A percentile compares a stretch with the other conserved stretches of the same genome.
phyloP scores from a whole-genome alignment of 2,888 invertebrate genomes.

The Alloscopus bannaensis region DNA sequence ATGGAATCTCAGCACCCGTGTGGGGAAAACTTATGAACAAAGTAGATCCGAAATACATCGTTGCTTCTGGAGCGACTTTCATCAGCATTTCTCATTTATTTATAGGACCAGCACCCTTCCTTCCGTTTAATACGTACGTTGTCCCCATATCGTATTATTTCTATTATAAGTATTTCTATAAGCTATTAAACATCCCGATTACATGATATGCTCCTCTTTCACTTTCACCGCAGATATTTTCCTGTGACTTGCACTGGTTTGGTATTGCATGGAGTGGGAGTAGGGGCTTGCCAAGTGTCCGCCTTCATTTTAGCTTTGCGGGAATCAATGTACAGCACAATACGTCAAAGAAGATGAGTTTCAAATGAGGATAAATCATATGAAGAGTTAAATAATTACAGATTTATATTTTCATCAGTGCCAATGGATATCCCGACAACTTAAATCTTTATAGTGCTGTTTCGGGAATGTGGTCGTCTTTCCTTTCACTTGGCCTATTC shows the following conservation, averaged over 20 bases:
- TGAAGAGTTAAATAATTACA: neutral
- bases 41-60: constrained; percentile 82
- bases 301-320: constrained; percentile 90
- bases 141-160: neutral
- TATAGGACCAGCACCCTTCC: constrained; percentile 88
- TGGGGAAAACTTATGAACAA: constrained; percentile 90
- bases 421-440: constrained; percentile 86
- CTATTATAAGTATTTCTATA: neutral
- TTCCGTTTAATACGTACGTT: constrained; percentile 80
- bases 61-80: constrained; percentile 81
- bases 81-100: constrained; percentile 83
- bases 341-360: neutral
- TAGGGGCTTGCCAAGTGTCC: constrained; percentile 89
- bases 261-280: constrained; percentile 88
- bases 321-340: constrained; percentile 84
- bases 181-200: neutral
- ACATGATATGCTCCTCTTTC: neutral
- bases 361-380: too few species aligned
- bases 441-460: constrained; percentile 92
- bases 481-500: constrained; percentile 91
- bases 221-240: constrained; percentile 78
- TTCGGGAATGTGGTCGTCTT: constrained; percentile 92
- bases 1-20: constrained; percentile 85
- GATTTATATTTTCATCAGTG: neutral
- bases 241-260: constrained; percentile 84